Conservation (phyloP, 2,888 invertebrate species). For the Proisotoma minuta region DNA sequence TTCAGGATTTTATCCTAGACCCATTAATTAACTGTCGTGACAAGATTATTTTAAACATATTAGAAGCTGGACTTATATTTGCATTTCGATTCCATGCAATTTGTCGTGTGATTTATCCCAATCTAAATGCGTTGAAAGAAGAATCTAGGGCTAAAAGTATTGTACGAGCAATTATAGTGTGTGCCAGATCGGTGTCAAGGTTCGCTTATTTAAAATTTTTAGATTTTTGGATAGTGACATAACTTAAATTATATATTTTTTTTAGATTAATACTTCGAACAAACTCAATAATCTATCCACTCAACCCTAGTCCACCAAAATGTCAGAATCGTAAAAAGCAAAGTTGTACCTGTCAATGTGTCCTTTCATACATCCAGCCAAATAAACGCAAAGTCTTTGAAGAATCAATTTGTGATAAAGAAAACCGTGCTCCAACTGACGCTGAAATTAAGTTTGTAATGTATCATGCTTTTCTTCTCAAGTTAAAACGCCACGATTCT, state of each 20-base stretch:
- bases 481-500: slow-evolving; percentile 14
- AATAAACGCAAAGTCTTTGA: too few relatives aligned
- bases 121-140: slow-evolving; percentile 14
- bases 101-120: slow-evolving; percentile 35
- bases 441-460: slow-evolving; percentile 18
- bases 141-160: not conserved
- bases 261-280: not conserved
- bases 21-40: slow-evolving; percentile 32
- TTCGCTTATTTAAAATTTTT: not conserved
- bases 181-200: not conserved
- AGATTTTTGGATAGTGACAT: not conserved
- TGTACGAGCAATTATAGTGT: not conserved
- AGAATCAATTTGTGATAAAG: too few relatives aligned
- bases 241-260: not conserved
- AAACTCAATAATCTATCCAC: not conserved
- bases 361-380: too few relatives aligned
- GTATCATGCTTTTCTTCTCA: slow-evolving; percentile 22
- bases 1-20: slow-evolving; percentile 28
- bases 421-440: too few relatives aligned
- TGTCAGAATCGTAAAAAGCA: too few relatives aligned
- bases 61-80: slow-evolving; percentile 29
- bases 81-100: slow-evolving; percentile 41
- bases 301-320: not conserved
- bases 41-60: slow-evolving; percentile 28
- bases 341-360: too few relatives aligned